Percentiles rank a stretch among this genome's conserved stretches.
Evolutionary conservation across 2,888 invertebrate species (phyloP).

Genomic region (Rhopalosiphum nymphaeae): DNA sequence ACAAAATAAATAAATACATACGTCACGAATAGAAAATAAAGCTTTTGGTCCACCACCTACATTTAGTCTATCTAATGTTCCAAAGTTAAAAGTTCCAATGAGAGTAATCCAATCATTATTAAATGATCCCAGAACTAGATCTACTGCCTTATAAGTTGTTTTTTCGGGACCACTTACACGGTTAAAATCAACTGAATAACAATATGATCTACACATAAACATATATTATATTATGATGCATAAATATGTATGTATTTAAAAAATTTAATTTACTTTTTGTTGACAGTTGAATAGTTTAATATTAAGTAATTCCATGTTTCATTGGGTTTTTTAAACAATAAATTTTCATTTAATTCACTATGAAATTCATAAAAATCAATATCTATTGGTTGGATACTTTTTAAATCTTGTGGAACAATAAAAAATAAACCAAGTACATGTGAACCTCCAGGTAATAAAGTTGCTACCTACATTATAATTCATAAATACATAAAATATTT

Average conservation of each 20-base stretch:
- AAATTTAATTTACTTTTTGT: slow-evolving; percentile 49
- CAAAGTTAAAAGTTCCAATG: slow-evolving; percentile 58
- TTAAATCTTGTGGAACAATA: slow-evolving; percentile 70
- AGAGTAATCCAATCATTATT: slow-evolving; percentile 55
- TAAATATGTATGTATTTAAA: not conserved
- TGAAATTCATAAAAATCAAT: slow-evolving; percentile 46
- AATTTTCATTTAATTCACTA: slow-evolving; percentile 21
- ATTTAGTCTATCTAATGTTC: slow-evolving; percentile 37
- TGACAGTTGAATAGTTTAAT: slow-evolving; percentile 47
- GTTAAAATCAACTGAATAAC: slow-evolving; percentile 54
- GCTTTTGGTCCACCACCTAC: slow-evolving; percentile 44
- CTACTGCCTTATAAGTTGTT: slow-evolving; percentile 37
- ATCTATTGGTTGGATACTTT: slow-evolving; percentile 36
- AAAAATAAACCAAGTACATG: slow-evolving; percentile 87
- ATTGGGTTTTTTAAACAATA: slow-evolving; percentile 20
- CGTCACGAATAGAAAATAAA: slow-evolving; percentile 47
- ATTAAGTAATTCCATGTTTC: slow-evolving; percentile 52
- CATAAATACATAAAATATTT: not conserved
- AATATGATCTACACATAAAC: slow-evolving; percentile 39
- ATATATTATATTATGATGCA: not conserved
- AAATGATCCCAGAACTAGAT: slow-evolving; percentile 1
- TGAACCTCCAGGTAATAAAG: slow-evolving; percentile 93
- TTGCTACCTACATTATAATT: slow-evolving; percentile 74
- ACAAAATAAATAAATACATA: not conserved
- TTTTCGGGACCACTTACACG: not conserved